Conservation (phyloP, 1,140 invertebrate species). For the Ridgeia piscesae region DNA sequence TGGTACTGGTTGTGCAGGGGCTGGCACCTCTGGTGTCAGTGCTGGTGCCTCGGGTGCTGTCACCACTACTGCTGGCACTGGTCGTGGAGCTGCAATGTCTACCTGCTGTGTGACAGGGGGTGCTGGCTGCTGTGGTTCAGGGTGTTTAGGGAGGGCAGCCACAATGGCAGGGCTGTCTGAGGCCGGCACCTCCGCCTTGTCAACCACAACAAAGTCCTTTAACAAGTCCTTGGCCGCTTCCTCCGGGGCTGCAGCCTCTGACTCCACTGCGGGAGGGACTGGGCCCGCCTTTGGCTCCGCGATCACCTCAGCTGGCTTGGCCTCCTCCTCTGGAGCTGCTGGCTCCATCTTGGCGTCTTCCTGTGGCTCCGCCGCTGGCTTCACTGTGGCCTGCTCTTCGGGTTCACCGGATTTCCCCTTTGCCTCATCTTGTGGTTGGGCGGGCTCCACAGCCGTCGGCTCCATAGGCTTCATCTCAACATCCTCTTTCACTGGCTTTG, state of each 20-base stretch:
- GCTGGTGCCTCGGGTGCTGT: not conserved
- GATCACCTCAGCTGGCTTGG: not conserved
- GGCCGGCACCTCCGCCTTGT: conserved; percentile 46
- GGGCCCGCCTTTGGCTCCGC: not conserved
- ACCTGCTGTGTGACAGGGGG: not conserved
- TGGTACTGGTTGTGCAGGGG: not conserved
- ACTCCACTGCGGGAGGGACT: not conserved
- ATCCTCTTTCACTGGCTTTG: conserved; percentile 7
- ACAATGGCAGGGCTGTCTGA: conserved; percentile 45
- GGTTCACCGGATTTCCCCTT: not conserved
- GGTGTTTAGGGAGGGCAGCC: conserved; percentile 33
- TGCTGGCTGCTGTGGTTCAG: not conserved
- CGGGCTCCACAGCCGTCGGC: not conserved
- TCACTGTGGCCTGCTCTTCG: not conserved
- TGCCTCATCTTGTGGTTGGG: conserved; percentile 17
- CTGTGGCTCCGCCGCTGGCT: not conserved
- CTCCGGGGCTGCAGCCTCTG: conserved; percentile 20
- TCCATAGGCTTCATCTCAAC: not conserved
- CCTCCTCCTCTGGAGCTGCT: conserved; percentile 6
- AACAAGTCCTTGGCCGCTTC: conserved; percentile 29
- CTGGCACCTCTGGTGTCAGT: not conserved
- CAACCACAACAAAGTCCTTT: conserved; percentile 47
- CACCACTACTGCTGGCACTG: not conserved
- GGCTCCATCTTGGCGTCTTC: not conserved
- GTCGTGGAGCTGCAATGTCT: not conserved